Conservation (phyloP, 2,888 invertebrate species). For the Eulithis testata region DNA sequence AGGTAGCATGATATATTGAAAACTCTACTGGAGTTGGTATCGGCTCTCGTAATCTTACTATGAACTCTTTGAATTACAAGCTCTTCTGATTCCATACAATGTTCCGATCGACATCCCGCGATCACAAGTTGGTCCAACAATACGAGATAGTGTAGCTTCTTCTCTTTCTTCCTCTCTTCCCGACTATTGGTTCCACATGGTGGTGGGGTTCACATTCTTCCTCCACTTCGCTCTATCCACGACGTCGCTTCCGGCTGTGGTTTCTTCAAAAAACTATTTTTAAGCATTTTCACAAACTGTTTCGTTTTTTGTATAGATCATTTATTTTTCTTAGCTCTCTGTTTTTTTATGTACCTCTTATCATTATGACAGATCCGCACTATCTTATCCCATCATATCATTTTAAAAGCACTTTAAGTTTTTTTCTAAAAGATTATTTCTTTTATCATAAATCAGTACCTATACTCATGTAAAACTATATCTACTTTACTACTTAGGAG, state of each 20-base stretch:
- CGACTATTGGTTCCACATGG: no score
- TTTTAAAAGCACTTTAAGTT: slow-evolving; percentile 4
- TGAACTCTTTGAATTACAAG: no score
- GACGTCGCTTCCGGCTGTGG: no score
- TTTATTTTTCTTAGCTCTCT: slow-evolving; percentile 3
- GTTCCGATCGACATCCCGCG: no score
- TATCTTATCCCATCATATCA: slow-evolving; percentile 21
- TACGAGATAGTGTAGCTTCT: neutral
- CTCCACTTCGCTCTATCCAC: no score
- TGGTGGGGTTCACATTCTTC: no score
- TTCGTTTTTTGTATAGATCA: slow-evolving; percentile 23
- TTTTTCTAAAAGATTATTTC: slow-evolving; percentile 13
- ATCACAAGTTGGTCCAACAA: neutral
- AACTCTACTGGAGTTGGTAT: no score
- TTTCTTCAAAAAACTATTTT: slow-evolving; percentile 12
- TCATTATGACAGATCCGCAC: slow-evolving; percentile 15
- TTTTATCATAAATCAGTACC: slow-evolving; percentile 10
- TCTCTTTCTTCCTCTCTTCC: no score
- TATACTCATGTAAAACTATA: neutral
- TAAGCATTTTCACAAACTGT: slow-evolving; percentile 23
- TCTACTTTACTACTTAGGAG: slow-evolving; percentile 3
- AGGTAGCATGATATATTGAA: neutral
- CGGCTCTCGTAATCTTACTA: no score
- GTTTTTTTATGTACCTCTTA: slow-evolving; percentile 4
- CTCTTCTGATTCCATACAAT: no score